phyloP scores from a whole-genome alignment of 1,140 invertebrate genomes.

The Holotrichia oblita region DNA sequence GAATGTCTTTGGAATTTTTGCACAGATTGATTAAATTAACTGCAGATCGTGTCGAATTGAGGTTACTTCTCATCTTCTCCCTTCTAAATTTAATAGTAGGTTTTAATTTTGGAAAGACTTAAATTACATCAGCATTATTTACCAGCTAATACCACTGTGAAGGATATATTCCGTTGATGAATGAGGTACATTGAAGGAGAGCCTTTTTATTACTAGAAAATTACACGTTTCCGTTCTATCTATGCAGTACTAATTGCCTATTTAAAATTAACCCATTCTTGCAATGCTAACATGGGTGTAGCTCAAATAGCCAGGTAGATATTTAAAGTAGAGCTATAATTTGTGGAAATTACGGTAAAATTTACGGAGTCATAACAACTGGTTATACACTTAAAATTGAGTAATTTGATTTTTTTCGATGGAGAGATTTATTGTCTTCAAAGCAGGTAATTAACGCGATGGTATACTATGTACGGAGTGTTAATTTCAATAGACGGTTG shows the following conservation, averaged over 20 bases:
- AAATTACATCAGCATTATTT: not conserved
- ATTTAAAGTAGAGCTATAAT: slow-evolving; percentile 28
- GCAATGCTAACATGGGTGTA: slow-evolving; percentile 30
- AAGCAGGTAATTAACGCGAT: slow-evolving; percentile 20
- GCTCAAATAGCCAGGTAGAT: slow-evolving; percentile 18
- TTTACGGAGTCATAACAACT: slow-evolving; percentile 29
- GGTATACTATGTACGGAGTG: not conserved
- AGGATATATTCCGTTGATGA: not conserved
- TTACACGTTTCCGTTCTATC: slow-evolving; percentile 2
- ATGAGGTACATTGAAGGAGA: not conserved
- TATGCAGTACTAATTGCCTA: slow-evolving; percentile 22
- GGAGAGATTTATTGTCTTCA: slow-evolving; percentile 22
- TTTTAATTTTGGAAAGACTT: not conserved
- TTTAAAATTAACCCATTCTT: slow-evolving; percentile 27
- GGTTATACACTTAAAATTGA: slow-evolving; percentile 16
- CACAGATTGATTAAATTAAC: too few relatives aligned
- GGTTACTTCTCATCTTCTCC: too few relatives aligned
- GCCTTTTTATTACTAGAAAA: slow-evolving; percentile 8
- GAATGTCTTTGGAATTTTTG: too few relatives aligned
- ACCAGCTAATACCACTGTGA: slow-evolving; percentile 9
- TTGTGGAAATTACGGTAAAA: slow-evolving; percentile 20
- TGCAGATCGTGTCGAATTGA: too few relatives aligned
- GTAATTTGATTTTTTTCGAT: slow-evolving; percentile 29
- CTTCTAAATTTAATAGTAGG: not conserved
- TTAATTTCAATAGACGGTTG: slow-evolving; percentile 1